Percentiles rank a stretch among this genome's conserved stretches.
Conservation (phyloP, 2,888 invertebrate species). For the Desoria tigrina region DNA sequence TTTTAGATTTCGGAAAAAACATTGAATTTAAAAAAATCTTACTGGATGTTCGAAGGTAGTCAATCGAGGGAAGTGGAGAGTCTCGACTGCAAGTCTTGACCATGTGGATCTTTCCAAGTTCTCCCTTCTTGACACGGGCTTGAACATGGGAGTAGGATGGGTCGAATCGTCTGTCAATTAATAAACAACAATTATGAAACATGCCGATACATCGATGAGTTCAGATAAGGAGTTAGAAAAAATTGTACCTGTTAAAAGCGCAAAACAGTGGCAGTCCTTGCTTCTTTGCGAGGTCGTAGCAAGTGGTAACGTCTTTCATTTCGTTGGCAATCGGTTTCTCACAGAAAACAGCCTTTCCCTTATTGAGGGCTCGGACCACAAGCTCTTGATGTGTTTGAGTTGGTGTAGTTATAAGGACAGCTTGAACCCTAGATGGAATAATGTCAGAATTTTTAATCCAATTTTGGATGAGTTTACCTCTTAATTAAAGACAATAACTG, state of each 20-base stretch:
- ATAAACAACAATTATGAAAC: not conserved
- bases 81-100: constrained; percentile 67
- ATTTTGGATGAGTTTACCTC: not conserved
- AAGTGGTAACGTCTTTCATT: constrained; percentile 61
- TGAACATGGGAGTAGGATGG: constrained; percentile 63
- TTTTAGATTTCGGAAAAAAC: not conserved
- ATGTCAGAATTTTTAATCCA: constrained; percentile 25
- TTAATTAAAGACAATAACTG: no score
- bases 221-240: not conserved
- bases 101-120: constrained; percentile 65
- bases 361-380: constrained; percentile 61
- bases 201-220: not conserved
- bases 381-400: constrained; percentile 65
- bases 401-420: constrained; percentile 64
- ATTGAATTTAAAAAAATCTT: constrained; percentile 35
- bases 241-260: constrained; percentile 63
- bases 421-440: constrained; percentile 58
- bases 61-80: constrained; percentile 66
- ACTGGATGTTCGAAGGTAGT: constrained; percentile 66
- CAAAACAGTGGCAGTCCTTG: constrained; percentile 64
- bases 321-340: constrained; percentile 70
- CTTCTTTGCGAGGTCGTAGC: constrained; percentile 64
- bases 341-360: constrained; percentile 68
- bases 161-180: constrained; percentile 63
- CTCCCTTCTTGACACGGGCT: constrained; percentile 62